Base-by-base conservation (phyloP, 2,888 invertebrate genomes). In the Therioaphis trifolii region DNA sequence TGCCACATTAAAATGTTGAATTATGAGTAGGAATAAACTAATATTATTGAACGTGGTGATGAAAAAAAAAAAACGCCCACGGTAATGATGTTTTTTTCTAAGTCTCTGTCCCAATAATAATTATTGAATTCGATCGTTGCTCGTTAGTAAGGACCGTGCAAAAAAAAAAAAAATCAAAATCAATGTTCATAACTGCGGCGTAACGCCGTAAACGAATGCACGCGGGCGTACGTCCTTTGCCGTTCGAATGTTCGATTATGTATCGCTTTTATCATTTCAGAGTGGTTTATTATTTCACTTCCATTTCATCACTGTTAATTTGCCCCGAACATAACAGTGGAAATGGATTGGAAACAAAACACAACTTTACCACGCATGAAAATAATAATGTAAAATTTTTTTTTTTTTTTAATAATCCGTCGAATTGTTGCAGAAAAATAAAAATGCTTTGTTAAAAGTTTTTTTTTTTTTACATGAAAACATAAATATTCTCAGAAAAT, bases 381-480 rank as follows among this genome's bases (percentile, higher is more conserved):
- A 71, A 71, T 29, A 52, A 29, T 72, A 21, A 72, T 74, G 52
- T 55, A 24, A 27, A n/a, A n/a, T n/a, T n/a, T n/a, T n/a, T n/a
- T n/a, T n/a, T n/a, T n/a, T n/a, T 43, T 58, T 74, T 24, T 4
- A 18, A 71, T 72, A 52, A 52, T 55, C 35, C 55, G 35, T 15
- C 9, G 14, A 21, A 29, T 27, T 27, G 71, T 3, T 27, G 4
- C 7, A 1, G 46, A 1, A n/a, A 74, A 74, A 49, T 49, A 4
- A 7, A 3, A 49, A 18, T 72, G 29, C 15, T 15, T 18, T 12
- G 40, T 27, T 27, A 49, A n/a, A 72, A 72, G 18, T 71, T 71
- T 49, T 27, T 49, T 43, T 69, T 43, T 69, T 21, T 69, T 11
- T 46, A 7, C 4, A 5, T 46, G 9, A 24, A 46, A 69, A 69